Conservation (phyloP, 2,797 vertebrate genomes). For the Muscicapa comitata region DNA sequence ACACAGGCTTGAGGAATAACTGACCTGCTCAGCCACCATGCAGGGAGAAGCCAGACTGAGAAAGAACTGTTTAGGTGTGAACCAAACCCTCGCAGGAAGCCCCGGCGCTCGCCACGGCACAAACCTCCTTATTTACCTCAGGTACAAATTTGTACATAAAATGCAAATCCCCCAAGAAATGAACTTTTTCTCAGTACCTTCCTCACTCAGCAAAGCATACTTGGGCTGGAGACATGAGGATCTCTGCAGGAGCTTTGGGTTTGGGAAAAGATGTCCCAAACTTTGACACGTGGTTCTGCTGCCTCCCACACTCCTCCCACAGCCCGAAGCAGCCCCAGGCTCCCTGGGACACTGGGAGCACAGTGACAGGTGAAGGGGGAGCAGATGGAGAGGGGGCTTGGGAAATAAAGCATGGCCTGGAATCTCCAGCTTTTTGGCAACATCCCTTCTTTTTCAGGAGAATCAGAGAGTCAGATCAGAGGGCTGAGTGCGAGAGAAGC, state of each 20-base stretch:
- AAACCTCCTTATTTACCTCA: neutral
- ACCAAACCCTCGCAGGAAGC: neutral
- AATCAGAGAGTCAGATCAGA: accelerated
- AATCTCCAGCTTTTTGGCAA: neutral
- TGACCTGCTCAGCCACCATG: neutral
- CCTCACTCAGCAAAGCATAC: neutral
- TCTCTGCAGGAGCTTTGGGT: neutral
- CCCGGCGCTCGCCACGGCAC: neutral
- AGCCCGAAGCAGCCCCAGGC: neutral
- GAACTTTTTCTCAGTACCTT: neutral
- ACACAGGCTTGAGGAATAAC: constrained; percentile 3
- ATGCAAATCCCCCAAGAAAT: constrained; percentile 7
- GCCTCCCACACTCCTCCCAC: neutral
- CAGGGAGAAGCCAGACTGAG: constrained; percentile 22
- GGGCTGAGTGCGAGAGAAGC: accelerated
- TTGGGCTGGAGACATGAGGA: neutral
- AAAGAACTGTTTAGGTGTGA: constrained; percentile 40
- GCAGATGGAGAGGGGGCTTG: neutral
- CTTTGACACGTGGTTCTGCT: neutral
- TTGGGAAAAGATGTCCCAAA: neutral
- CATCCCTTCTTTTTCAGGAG: too few relatives aligned
- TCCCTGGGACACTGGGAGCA: neutral
- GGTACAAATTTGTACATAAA: neutral
- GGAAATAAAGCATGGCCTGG: neutral
- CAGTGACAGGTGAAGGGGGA: neutral